Conservation (phyloP, 2,888 invertebrate genomes). For the Synergus laeviventris region DNA sequence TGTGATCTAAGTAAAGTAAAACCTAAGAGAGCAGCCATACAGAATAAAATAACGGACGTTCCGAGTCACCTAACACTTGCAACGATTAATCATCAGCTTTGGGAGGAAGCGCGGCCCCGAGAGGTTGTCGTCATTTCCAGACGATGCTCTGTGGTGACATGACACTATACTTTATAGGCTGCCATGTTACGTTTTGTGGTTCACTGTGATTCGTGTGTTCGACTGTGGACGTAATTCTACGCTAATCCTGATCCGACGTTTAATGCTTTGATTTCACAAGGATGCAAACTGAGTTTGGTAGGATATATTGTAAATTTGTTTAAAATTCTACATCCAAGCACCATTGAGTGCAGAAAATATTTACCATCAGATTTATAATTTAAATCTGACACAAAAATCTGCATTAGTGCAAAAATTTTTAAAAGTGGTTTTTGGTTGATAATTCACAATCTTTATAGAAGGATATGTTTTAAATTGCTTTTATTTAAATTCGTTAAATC, state of each 20-base stretch:
- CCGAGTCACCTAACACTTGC: background rate
- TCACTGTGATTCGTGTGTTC: conserved; percentile 5
- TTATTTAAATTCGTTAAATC: too few relatives aligned
- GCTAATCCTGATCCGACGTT: background rate
- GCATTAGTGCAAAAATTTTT: too few relatives aligned
- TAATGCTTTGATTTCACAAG: background rate
- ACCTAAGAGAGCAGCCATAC: background rate
- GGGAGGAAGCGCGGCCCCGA: background rate
- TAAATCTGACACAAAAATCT: too few relatives aligned
- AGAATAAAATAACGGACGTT: background rate
- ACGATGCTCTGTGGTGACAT: conserved; percentile 66
- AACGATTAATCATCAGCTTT: conserved; percentile 7
- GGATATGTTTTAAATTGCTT: too few relatives aligned
- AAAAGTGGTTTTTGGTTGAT: too few relatives aligned
- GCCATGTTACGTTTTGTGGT: conserved; percentile 67
- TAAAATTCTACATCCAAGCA: background rate
- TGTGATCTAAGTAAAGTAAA: background rate
- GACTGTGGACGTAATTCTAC: background rate
- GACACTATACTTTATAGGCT: conserved; percentile 68
- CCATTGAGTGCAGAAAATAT: too few relatives aligned
- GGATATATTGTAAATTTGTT: background rate
- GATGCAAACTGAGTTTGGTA: background rate
- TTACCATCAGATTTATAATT: too few relatives aligned
- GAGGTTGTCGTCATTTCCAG: conserved; percentile 63
- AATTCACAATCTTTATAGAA: too few relatives aligned